A percentile compares a stretch with the other conserved stretches of the same genome.
phyloP scores from a whole-genome alignment of 2,113 vertebrate species.

The Theropithecus gelada region DNA sequence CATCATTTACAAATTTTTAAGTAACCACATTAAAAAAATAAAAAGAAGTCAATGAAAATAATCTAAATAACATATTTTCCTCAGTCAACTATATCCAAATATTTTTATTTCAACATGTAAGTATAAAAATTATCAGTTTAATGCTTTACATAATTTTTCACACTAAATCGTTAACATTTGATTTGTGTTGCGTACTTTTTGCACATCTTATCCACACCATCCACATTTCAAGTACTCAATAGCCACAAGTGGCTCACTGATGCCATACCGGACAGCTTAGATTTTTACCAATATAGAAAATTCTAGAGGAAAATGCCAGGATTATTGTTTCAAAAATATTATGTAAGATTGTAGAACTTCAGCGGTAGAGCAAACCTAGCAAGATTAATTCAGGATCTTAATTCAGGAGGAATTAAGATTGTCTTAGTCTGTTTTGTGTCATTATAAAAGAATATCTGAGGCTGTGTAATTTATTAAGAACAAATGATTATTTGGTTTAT shows the following conservation, averaged over 20 bases:
- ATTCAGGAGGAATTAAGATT: neutral
- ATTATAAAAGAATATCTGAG: neutral
- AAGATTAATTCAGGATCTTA: neutral
- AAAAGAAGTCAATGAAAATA: neutral
- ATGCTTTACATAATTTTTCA: neutral
- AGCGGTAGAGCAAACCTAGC: neutral
- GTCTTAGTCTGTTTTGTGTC: neutral
- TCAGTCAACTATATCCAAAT: neutral
- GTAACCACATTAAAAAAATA: neutral
- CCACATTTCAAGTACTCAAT: neutral
- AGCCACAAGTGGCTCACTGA: fast-evolving
- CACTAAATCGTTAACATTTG: neutral
- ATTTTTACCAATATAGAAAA: neutral
- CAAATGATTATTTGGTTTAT: neutral
- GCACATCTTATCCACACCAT: fast-evolving
- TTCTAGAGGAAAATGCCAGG: neutral
- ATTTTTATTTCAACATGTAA: neutral
- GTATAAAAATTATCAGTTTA: neutral
- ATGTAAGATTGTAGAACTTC: no score
- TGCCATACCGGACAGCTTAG: fast-evolving
- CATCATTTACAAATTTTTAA: neutral
- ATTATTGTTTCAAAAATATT: neutral
- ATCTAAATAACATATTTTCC: neutral
- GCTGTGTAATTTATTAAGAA: neutral
- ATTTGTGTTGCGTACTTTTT: fast-evolving